These are phyloP conservation scores for Riptortus pedestris DNA, from an alignment of 1,140 invertebrate species.

Conservation along the genomic window DNA sequence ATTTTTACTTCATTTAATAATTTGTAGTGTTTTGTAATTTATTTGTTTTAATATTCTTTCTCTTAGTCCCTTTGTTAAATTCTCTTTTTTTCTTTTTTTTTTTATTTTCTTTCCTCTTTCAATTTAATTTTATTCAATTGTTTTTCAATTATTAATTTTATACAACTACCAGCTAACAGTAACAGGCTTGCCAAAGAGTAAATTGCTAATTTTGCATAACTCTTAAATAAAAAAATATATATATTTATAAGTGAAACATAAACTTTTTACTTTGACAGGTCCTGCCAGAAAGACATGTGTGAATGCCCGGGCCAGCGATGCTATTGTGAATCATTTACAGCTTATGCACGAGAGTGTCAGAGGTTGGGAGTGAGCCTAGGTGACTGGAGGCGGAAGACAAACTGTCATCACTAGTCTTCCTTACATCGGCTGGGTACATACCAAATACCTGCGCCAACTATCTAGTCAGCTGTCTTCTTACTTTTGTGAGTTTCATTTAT, in stretches of 20 bases:
- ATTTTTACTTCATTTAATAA: no score
- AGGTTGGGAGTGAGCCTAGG: slow-evolving; percentile 56
- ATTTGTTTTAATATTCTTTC: background rate
- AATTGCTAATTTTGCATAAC: no score
- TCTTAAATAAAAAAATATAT: no score
- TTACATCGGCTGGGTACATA: background rate
- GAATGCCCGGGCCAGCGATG: slow-evolving; percentile 69
- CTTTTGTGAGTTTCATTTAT: background rate
- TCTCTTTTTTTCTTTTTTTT: background rate
- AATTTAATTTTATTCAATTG: slow-evolving; percentile 8
- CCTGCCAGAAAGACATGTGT: slow-evolving; percentile 82
- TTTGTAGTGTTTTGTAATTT: background rate
- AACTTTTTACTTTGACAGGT: slow-evolving; percentile 40
- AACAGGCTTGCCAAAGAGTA: no score
- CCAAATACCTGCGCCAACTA: background rate
- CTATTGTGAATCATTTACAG: slow-evolving; percentile 79
- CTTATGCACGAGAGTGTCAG: slow-evolving; percentile 76
- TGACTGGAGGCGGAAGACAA: slow-evolving; percentile 52
- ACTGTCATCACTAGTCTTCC: slow-evolving; percentile 37
- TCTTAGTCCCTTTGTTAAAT: background rate
- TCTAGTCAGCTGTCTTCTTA: background rate
- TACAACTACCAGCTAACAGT: no score
- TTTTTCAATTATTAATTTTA: no score
- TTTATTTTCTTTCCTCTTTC: slow-evolving; percentile 10
- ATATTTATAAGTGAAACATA: no score